Evolutionary conservation across 2,888 invertebrate genomes (phyloP), one percentile per base, ranked within the genome.

Genomic region (Pasiphila rectangulata): DNA sequence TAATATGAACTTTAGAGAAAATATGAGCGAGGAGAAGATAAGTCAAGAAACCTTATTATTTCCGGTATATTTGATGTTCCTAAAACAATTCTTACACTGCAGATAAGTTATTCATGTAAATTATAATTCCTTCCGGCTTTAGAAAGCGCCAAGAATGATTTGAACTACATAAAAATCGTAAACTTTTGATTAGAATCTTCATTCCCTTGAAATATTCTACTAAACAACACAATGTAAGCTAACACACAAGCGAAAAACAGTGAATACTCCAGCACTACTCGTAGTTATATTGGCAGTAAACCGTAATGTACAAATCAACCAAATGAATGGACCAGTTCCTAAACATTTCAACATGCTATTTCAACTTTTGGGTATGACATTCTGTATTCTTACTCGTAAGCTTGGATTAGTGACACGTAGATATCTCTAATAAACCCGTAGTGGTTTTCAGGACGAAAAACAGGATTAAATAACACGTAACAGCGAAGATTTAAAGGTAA

Each of bases 251-350:
- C 13, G 42, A 27, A 37, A 38, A 42, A 41, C 15, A 36, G 34
- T 10, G 37, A 44, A 38, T 30, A 37, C 30, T 42, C 38, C 34
- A 48, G 42, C 25, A 37, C 32, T 32, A 47, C n/a, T n/a, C n/a
- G n/a, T n/a, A n/a, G n/a, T 24, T 38, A 42, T 43, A 48, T 48
- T 48, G 43, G 48, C 48, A 48, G 48, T 48, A 48, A 48, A 48
- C 34, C 38, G 42, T 38, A 32, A 7, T 29, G 30, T 35, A 40
- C 12, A 13, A 21, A 32, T 30, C n/a, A n/a, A n/a, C n/a, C 38
- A 47, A 47, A 47, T 41, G 48, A 39, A 48, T 34, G 43, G 42
- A 25, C 21, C 43, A 48, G 43, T 39, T 42, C 29, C 34, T 15
- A 34, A 42, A 48, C 42, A 39, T 29, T 39, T 32, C 30, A 24